phyloP scores from a whole-genome alignment of 2,797 vertebrate species.

The Chromobotia macracanthus region DNA sequence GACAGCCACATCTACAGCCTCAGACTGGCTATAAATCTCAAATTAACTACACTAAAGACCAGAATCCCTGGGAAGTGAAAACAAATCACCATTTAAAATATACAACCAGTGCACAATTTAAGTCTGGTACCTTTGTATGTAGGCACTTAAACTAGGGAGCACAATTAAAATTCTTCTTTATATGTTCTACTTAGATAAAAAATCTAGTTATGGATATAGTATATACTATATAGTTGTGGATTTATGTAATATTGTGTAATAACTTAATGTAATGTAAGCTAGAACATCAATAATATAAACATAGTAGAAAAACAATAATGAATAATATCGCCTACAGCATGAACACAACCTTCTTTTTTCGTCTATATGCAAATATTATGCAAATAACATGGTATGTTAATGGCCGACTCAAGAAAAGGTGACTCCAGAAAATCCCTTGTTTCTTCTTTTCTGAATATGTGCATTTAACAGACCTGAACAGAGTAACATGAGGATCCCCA shows the following conservation, averaged over 20 bases:
- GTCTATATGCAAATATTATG: conserved; percentile 66
- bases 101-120: conserved; percentile 33
- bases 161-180: neutral
- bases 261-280: conserved; percentile 11
- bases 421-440: conserved; percentile 3
- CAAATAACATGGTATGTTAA: conserved; percentile 60
- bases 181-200: neutral
- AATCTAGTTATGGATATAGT: too few relatives aligned
- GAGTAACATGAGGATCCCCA: neutral
- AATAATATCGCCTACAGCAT: conserved; percentile 16
- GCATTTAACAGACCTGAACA: conserved; percentile 2
- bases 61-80: conserved; percentile 21
- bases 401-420: too few relatives aligned
- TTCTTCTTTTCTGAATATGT: neutral
- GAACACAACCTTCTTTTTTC: conserved; percentile 40
- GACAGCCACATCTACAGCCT: conserved; percentile 4
- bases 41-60: conserved; percentile 40
- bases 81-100: conserved; percentile 40
- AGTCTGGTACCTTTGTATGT: neutral
- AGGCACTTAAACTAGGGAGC: neutral
- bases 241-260: too few relatives aligned
- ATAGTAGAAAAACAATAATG: conserved; percentile 21
- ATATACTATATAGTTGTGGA: neutral
- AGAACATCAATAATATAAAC: conserved; percentile 3
- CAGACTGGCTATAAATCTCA: conserved; percentile 26